Percentiles rank a stretch among this genome's conserved stretches.
Conservation (phyloP, 2,797 vertebrate genomes). For the Neostethus bicornis region DNA sequence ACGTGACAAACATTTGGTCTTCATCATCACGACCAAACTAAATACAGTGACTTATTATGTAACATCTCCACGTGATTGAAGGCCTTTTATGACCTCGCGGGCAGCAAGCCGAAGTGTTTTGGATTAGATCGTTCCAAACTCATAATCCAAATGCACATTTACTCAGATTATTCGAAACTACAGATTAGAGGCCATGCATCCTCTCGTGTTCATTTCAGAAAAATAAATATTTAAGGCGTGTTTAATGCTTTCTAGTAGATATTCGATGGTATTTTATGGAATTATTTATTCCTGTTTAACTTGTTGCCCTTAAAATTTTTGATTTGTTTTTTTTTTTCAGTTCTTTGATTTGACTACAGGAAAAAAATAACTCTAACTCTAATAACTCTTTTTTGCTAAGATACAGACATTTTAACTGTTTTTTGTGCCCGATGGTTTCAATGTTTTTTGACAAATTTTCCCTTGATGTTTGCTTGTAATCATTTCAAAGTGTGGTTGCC, state of each 20-base stretch:
- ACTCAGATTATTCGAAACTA: conserved; percentile 64
- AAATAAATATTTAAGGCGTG: conserved; percentile 20
- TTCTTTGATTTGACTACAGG: conserved; percentile 32
- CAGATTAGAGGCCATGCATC: conserved; percentile 55
- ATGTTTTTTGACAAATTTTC: conserved; percentile 12
- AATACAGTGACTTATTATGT: background rate
- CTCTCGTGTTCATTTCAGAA: conserved; percentile 43
- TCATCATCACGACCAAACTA: background rate
- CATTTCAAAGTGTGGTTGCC: conserved; percentile 20
- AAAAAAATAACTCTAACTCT: no score
- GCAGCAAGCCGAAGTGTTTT: conserved; percentile 51
- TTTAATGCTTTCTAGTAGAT: conserved; percentile 3
- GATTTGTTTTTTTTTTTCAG: background rate
- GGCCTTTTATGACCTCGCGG: conserved; percentile 33
- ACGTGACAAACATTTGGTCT: no score
- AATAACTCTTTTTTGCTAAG: no score
- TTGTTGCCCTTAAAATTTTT: no score
- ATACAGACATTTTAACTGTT: no score
- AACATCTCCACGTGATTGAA: conserved; percentile 11
- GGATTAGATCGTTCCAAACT: conserved; percentile 62
- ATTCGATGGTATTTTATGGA: conserved; percentile 8
- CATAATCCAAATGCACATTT: conserved; percentile 73
- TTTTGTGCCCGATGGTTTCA: conserved; percentile 28
- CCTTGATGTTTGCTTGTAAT: conserved; percentile 18
- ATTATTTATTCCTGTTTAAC: no score